phyloP scores from a whole-genome alignment of 2,113 vertebrate species.

The Meleagris gallopavo region DNA sequence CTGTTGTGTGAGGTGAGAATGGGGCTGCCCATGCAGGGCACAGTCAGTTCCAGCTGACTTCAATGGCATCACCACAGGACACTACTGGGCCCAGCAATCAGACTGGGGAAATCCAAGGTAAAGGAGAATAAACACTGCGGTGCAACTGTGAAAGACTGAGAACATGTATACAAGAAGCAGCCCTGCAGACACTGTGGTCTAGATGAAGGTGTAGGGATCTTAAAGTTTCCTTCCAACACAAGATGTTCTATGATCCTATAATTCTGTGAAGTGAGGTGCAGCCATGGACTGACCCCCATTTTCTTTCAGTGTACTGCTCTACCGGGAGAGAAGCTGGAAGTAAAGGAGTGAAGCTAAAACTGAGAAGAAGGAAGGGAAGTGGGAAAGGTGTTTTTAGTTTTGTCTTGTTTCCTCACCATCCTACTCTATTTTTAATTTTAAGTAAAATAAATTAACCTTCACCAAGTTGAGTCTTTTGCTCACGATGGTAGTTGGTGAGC shows the following conservation, averaged over 20 bases:
- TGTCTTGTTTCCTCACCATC: neutral
- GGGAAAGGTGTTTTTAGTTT: neutral
- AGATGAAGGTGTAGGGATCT: too few relatives aligned
- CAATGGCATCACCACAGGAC: neutral
- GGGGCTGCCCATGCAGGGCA: neutral
- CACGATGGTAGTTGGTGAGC: neutral
- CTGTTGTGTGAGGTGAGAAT: neutral
- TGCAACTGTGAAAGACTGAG: neutral
- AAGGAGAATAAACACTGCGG: neutral
- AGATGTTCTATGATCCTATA: too few relatives aligned
- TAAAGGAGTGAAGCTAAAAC: neutral
- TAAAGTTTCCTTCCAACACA: too few relatives aligned
- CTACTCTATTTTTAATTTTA: neutral
- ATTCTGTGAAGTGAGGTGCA: neutral
- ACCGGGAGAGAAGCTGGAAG: neutral
- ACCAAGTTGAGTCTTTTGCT: neutral
- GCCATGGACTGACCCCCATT: rapidly evolving
- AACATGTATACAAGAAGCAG: neutral
- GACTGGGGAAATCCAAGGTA: neutral
- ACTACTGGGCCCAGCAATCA: neutral
- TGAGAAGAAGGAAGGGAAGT: neutral
- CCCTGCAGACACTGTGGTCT: neutral
- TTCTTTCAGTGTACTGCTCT: rapidly evolving
- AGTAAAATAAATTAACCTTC: neutral
- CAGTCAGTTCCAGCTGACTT: neutral